Percentiles rank a stretch among this genome's conserved stretches.
Evolutionary conservation across 2,797 vertebrate genomes (phyloP).

Genomic region (Babyrousa celebensis): DNA sequence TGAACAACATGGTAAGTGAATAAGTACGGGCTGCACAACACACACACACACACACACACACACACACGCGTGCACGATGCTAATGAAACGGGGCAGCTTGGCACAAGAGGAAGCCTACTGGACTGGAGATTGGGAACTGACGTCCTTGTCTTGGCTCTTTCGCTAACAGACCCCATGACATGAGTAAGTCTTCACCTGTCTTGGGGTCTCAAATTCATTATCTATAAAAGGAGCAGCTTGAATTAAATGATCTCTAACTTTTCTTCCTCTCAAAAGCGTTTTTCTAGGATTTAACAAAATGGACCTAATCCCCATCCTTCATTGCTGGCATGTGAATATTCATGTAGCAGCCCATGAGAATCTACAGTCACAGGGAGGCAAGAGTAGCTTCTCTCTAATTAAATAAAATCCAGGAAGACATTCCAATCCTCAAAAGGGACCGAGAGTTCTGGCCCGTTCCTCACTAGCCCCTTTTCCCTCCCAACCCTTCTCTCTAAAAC

Average conservation of each 20-base stretch:
- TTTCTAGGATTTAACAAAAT: background rate
- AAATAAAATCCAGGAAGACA: conserved; percentile 22
- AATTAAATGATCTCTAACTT: conserved; percentile 33
- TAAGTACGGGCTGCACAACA: background rate
- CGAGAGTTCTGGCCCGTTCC: background rate
- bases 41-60: background rate
- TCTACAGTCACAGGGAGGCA: background rate
- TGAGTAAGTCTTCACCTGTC: background rate
- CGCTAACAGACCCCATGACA: background rate
- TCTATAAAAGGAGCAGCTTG: background rate
- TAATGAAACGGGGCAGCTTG: background rate
- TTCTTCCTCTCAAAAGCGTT: conserved; percentile 36
- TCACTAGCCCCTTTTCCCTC: background rate
- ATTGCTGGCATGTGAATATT: background rate
- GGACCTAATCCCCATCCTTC: background rate
- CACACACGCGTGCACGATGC: background rate
- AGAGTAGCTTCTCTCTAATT: background rate
- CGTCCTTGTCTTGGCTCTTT: background rate
- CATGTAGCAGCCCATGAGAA: background rate
- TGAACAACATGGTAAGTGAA: background rate
- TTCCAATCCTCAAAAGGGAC: conserved; percentile 29
- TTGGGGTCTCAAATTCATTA: background rate
- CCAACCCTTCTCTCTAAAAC: background rate
- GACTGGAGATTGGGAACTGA: background rate
- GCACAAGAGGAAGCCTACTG: background rate